Base-by-base conservation (phyloP, 2,113 vertebrate genomes). In the Sinocyclocheilus rhinocerous region DNA sequence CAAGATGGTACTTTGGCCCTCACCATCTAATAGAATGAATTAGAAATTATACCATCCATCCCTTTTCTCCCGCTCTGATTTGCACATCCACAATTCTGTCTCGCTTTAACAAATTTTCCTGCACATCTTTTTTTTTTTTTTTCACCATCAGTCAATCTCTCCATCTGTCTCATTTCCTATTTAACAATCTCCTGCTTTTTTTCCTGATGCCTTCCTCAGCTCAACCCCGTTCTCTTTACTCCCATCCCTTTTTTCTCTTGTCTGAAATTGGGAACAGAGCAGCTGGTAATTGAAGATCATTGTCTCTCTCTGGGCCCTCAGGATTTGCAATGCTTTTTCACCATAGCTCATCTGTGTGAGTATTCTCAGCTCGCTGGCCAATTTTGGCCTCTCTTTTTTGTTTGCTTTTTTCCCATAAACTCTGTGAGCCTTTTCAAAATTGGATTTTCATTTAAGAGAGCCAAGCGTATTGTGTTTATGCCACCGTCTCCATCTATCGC, bases 261-360 rank as follows among this genome's bases (percentile, higher is more conserved):
- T 95, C 93, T 94, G 92, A 94, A 95, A 94, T 93, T 92, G 93
- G 91, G 92, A 91, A 90, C 86, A 90, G 93, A 94, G 89, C 91
- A 93, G 93, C 90, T 93, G 92, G 93, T 95, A 95, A 95, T 95
- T 95, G 94, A 94, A 95, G 95, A 95, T 95, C 93, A 93, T 94
- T 95, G 94, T 95, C 94, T 94, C 91, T 91, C 89, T 90, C 90
- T 89, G 59, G 92, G 89, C 93, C 93, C 92, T 90, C 88, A 91
- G 93, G 94, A 94, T 93, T 93, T 90, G 89, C 91, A 89, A 89
- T 82, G 87, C 82, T 90, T 88, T 89, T 89, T 84, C 76, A 75
- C 79, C 69, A 22, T 83, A 87, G 90, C 93, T 93, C 93, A 86
- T 93, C 92, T 91, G 86, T 55, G 63, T 85, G 86, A 87, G 81